These are phyloP conservation scores for Scelioninae gen. 1 DNA, from an alignment of 2,888 invertebrate species.

Conservation along the genomic window DNA sequence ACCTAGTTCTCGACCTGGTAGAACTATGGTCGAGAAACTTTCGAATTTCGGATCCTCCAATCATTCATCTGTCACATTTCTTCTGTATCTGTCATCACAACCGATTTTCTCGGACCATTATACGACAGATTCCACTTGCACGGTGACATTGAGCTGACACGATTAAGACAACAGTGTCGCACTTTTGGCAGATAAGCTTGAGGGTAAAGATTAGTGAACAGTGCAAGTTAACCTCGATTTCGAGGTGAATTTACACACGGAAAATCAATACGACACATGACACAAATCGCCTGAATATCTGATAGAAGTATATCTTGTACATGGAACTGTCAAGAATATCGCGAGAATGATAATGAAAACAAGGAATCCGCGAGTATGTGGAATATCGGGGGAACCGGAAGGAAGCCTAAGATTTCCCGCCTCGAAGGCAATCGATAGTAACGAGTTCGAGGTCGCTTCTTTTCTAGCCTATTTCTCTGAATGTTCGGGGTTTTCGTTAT, in stretches of 20 bases:
- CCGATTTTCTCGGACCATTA: not conserved
- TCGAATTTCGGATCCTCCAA: not conserved
- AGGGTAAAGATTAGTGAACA: constrained; percentile 36
- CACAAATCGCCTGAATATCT: constrained; percentile 50
- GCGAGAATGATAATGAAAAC: constrained; percentile 34
- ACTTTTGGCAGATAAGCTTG: constrained; percentile 16
- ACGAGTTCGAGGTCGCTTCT: constrained; percentile 70
- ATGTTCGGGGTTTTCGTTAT: constrained; percentile 7
- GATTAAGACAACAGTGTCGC: constrained; percentile 44
- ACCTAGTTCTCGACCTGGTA: no score
- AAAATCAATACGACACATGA: constrained; percentile 81
- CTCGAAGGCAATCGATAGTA: constrained; percentile 75
- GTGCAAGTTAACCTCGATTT: constrained; percentile 80
- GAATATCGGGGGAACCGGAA: no score
- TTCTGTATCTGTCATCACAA: constrained; percentile 17
- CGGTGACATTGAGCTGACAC: constrained; percentile 15
- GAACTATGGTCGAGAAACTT: not conserved
- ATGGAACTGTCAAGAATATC: constrained; percentile 37
- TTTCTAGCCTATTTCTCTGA: constrained; percentile 50
- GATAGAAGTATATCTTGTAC: constrained; percentile 38
- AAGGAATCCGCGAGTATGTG: no score
- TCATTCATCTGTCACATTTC: constrained; percentile 29
- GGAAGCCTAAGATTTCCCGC: no score
- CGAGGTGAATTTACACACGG: constrained; percentile 76
- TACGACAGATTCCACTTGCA: no score